These are phyloP conservation scores for Aphis gossypii DNA, from an alignment of 1,140 invertebrate species.

Conservation along the genomic window DNA sequence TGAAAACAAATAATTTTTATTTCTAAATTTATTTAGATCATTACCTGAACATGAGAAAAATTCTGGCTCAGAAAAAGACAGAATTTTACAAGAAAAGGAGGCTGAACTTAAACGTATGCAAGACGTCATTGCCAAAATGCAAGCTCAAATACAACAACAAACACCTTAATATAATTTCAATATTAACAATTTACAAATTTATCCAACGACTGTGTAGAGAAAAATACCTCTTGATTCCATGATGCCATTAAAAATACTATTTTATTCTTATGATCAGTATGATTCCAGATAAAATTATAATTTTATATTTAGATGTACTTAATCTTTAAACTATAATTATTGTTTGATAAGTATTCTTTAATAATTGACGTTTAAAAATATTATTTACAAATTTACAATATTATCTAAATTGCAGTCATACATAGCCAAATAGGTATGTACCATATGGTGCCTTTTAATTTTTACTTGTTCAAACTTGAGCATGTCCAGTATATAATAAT, in stretches of 20 bases:
- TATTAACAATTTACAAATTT: not conserved
- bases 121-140: slow-evolving; percentile 94
- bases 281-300: not conserved
- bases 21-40: slow-evolving; percentile 59
- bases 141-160: slow-evolving; percentile 84
- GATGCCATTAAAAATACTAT: not conserved
- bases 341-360: not conserved
- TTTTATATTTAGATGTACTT: not conserved
- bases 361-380: not conserved
- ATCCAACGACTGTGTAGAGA: not conserved
- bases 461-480: not conserved
- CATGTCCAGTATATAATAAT: not conserved
- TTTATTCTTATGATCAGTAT: not conserved
- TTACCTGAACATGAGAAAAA: slow-evolving; percentile 60
- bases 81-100: slow-evolving; percentile 87
- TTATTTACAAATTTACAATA: slow-evolving; percentile 11
- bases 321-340: not conserved
- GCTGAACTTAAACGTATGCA: slow-evolving; percentile 91
- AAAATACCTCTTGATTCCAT: not conserved
- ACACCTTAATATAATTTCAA: slow-evolving; percentile 24
- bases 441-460: not conserved
- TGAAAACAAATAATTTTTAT: not conserved
- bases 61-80: slow-evolving; percentile 73
- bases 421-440: not conserved
- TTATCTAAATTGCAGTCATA: not conserved